Base-by-base conservation (phyloP, 1,140 invertebrate genomes). In the Heterodera carotae region DNA sequence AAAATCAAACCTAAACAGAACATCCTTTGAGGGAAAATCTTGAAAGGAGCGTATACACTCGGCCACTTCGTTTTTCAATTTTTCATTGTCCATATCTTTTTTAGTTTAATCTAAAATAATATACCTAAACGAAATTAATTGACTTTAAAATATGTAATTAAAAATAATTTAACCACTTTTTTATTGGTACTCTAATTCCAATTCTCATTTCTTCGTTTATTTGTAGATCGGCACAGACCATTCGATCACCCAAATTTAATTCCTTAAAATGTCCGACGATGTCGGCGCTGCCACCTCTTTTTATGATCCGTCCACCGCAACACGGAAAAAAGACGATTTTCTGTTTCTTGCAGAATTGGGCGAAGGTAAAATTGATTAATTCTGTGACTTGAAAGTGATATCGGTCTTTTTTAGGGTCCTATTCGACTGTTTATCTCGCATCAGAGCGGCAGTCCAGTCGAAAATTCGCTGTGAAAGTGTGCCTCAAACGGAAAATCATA, bases 401-500 rank as follows among this genome's bases (percentile, higher is more conserved):
- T n/a, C n/a, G n/a, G n/a, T 12, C 39, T 8, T 43, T 43, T 43
- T 34, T 2, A 53, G 81, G 81, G 2, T 82, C 81, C 2, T 82
- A 72, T 71, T 84, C 82, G n/a, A 84, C 81, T 8, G 81, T 82
- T 25, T 73, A 80, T 62, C 56, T 80, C 18, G 77, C 78, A 15
- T 76, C 72, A 22, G 76, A 75, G 60, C 75, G 73, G 33, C 27
- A 31, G n/a, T 72, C 67, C 33, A 48, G 64, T 33, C 60, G 56
- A 56, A 76, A 71, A 64, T 82, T 43, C 60, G 81, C 81, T 56
- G 59, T 83, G 22, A 82, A 82, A 77, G 67, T 83, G 62, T 83
- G 82, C 29, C 72, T 60, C 48, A 82, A 82, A 56, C 22, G 22
- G 39, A 74, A 83, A 56, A 82, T 82, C 75, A 36, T 82, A 5